Percentiles rank a stretch among this genome's conserved stretches.
phyloP scores from a whole-genome alignment of 1,140 invertebrate species.

The Yoshiicerus persimilis region DNA sequence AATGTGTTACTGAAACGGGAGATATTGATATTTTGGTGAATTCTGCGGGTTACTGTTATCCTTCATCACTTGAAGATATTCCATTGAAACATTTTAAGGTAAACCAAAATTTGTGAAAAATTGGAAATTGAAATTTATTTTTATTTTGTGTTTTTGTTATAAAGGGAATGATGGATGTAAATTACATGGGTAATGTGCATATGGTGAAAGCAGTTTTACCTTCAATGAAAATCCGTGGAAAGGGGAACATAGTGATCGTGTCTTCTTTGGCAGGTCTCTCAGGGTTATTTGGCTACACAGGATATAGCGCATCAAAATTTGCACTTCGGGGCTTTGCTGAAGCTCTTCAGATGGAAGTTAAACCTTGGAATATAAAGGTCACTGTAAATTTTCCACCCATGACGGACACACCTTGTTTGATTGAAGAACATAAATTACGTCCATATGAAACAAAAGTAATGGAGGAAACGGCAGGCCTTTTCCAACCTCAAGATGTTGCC shows the following conservation, averaged over 20 bases:
- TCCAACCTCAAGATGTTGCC: slow-evolving; percentile 77
- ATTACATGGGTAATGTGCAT: slow-evolving; percentile 61
- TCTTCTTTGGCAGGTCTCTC: slow-evolving; percentile 87
- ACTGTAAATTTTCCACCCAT: slow-evolving; percentile 91
- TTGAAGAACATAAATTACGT: slow-evolving; percentile 78
- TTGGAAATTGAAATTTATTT: neutral
- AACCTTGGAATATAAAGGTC: slow-evolving; percentile 77
- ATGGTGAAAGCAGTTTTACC: slow-evolving; percentile 59
- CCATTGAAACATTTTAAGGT: slow-evolving; percentile 69
- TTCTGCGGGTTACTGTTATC: slow-evolving; percentile 78
- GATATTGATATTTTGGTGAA: slow-evolving; percentile 87
- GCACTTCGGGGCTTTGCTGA: slow-evolving; percentile 92
- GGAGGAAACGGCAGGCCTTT: slow-evolving; percentile 74
- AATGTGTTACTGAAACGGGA: slow-evolving; percentile 66
- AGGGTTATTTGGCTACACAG: slow-evolving; percentile 88
- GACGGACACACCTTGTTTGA: slow-evolving; percentile 95
- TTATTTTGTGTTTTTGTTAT: slow-evolving; percentile 30
- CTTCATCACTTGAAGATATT: slow-evolving; percentile 79
- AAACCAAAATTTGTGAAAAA: no score
- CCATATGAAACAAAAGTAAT: slow-evolving; percentile 88
- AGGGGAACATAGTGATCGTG: slow-evolving; percentile 80
- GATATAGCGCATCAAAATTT: slow-evolving; percentile 92
- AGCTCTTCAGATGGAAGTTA: slow-evolving; percentile 87
- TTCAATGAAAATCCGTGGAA: slow-evolving; percentile 56
- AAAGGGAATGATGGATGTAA: slow-evolving; percentile 63